Percentiles rank a stretch among this genome's conserved stretches.
These are phyloP conservation scores for Brachycybe producta DNA, from an alignment of 2,888 invertebrate species.

Conservation along the genomic window DNA sequence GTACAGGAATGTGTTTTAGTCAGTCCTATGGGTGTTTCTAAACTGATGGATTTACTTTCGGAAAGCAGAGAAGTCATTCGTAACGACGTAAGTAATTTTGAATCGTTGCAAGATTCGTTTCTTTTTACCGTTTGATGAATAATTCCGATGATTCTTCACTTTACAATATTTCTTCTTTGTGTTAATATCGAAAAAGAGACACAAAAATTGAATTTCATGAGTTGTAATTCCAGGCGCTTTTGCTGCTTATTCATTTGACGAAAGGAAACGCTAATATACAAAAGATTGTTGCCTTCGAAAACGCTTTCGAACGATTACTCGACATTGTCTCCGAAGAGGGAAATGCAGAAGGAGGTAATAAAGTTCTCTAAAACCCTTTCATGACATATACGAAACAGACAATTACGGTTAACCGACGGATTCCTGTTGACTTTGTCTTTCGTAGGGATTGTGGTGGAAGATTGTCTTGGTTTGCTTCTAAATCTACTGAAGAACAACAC, in stretches of 20 bases:
- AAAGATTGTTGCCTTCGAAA: slow-evolving; percentile 98
- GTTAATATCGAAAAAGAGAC: no score
- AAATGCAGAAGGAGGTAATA: slow-evolving; percentile 77
- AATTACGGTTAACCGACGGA: neutral
- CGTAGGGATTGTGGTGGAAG: slow-evolving; percentile 80
- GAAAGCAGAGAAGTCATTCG: slow-evolving; percentile 91
- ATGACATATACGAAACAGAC: no score
- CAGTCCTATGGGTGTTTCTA: slow-evolving; percentile 77
- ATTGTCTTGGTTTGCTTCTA: slow-evolving; percentile 82
- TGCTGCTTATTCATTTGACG: slow-evolving; percentile 81
- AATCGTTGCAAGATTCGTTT: no score
- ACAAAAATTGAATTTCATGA: slow-evolving; percentile 5
- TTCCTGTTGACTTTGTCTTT: neutral
- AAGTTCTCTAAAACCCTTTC: no score
- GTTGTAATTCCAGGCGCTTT: slow-evolving; percentile 48
- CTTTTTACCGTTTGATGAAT: no score
- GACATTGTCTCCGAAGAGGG: slow-evolving; percentile 87
- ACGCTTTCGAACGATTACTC: slow-evolving; percentile 89
- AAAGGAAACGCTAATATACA: slow-evolving; percentile 93
- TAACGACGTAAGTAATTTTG: slow-evolving; percentile 67
- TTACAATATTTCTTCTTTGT: neutral
- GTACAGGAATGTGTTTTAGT: slow-evolving; percentile 41
- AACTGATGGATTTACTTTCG: slow-evolving; percentile 86
- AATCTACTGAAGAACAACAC: slow-evolving; percentile 89
- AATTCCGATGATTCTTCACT: slow-evolving; percentile 1